A percentile compares a stretch with the other conserved stretches of the same genome.
Conservation (phyloP, 2,113 vertebrate genomes). For the Cheilinus undulatus region DNA sequence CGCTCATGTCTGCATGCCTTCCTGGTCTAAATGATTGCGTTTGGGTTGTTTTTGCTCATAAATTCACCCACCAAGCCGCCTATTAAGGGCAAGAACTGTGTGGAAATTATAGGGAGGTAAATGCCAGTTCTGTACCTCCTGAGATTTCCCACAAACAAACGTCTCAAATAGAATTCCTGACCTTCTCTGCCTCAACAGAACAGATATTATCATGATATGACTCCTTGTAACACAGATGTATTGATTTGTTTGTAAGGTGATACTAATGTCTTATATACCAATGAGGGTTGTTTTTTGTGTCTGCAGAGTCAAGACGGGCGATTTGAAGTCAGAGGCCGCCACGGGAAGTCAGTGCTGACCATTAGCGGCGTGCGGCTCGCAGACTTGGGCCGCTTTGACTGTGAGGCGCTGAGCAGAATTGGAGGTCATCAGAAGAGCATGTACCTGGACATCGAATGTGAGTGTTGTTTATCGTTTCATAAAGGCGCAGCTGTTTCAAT, state of each 20-base stretch:
- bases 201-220: neutral
- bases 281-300: slow-evolving; percentile 15
- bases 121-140: neutral
- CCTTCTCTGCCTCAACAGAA: neutral
- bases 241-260: neutral
- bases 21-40: neutral
- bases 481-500: neutral
- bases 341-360: slow-evolving; percentile 91
- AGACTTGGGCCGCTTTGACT: slow-evolving; percentile 95
- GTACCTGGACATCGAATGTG: slow-evolving; percentile 98
- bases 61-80: neutral
- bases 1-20: neutral
- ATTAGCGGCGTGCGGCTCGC: slow-evolving; percentile 90
- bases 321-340: slow-evolving; percentile 91
- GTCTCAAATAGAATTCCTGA: neutral
- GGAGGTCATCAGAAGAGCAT: slow-evolving; percentile 98
- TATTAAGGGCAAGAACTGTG: neutral
- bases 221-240: neutral
- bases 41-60: neutral
- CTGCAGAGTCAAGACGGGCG: slow-evolving; percentile 92
- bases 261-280: neutral
- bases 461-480: slow-evolving; percentile 38
- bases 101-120: slow-evolving; percentile 5
- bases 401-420: slow-evolving; percentile 96
- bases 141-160: neutral